Base-by-base conservation (phyloP, 2,113 vertebrate species). In the Ceyx melanurus region DNA sequence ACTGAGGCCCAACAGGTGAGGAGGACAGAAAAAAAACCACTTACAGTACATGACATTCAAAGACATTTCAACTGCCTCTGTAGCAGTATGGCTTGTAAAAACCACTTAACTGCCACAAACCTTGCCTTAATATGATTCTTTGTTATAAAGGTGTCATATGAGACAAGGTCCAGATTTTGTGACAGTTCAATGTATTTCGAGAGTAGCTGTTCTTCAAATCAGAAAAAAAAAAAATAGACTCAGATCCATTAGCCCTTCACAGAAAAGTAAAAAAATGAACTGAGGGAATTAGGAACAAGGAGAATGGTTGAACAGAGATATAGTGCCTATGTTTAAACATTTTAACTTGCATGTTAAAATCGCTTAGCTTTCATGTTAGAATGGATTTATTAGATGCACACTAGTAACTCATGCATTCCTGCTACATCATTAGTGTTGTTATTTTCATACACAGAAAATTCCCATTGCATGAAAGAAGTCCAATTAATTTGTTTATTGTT, bases 341-440 rank as follows among this genome's bases (percentile, higher is more conserved):
- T 86, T 77, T 43, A 48, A 58, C 9, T 67, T 28, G n/a, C 13
- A 31, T 29, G 5, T 15, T 90, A 54, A 61, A 82, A 80, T 56
- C 56, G 5, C 25, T 82, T 64, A 68, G 72, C 1, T 3, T 61
- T 7, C 8, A 14, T 16, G 4, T 35, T 83, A 61, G 28, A 81
- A 86, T 20, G 26, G 3, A 33, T 86, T 86, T 74, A n/a, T 18
- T 77, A 60, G 15, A 35, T 7, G 4, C 5, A 37, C 4, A 20
- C 8, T 16, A 80, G 40, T 51, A 90, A 71, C 15, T 46, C 62
- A 25, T 62, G 28, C 13, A 62, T 19, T 82, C 42, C 31, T 71
- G 28, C 10, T 26, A 33, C 1, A 2, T 20, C 57, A 56, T 8
- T 19, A 26, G 4, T 1, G 6, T n/a, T 81, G 25, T 46, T 4